Conservation (phyloP, 1,140 invertebrate species). For the Drosophila pseudoobscura region DNA sequence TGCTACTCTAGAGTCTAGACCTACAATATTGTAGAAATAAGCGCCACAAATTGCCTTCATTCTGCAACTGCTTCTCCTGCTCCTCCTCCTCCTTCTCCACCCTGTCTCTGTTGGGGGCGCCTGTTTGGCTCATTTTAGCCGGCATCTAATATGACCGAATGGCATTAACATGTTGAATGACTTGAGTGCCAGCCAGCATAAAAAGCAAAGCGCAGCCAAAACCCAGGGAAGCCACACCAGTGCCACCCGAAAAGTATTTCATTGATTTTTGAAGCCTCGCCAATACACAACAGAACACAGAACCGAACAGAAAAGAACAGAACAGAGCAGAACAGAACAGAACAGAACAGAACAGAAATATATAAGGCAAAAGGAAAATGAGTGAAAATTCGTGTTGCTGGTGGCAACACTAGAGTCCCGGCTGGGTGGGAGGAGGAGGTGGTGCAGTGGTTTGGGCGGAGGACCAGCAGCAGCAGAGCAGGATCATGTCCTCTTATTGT, state of each 20-base stretch:
- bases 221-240: conserved; percentile 69
- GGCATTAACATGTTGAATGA: conserved; percentile 68
- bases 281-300: conserved; percentile 53
- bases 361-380: conserved; percentile 33
- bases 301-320: conserved; percentile 20
- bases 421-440: conserved; percentile 2
- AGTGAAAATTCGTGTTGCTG: conserved; percentile 39
- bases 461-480: not conserved
- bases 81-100: not conserved
- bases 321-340: conserved; percentile 21
- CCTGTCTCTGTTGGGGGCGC: not conserved
- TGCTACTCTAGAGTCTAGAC: too few relatives aligned
- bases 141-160: conserved; percentile 52
- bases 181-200: conserved; percentile 59
- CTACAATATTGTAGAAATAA: not conserved
- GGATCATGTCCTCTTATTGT: conserved; percentile 33
- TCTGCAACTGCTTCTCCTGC: not conserved
- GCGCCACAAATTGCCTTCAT: not conserved
- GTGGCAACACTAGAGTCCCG: conserved; percentile 30
- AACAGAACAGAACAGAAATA: conserved; percentile 20
- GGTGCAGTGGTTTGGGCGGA: not conserved
- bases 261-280: conserved; percentile 79
- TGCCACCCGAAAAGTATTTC: conserved; percentile 82
- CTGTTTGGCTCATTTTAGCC: conserved; percentile 33
- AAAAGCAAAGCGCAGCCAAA: conserved; percentile 74